Conservation (phyloP, 1,140 invertebrate genomes). For the Euwallacea fornicatus region DNA sequence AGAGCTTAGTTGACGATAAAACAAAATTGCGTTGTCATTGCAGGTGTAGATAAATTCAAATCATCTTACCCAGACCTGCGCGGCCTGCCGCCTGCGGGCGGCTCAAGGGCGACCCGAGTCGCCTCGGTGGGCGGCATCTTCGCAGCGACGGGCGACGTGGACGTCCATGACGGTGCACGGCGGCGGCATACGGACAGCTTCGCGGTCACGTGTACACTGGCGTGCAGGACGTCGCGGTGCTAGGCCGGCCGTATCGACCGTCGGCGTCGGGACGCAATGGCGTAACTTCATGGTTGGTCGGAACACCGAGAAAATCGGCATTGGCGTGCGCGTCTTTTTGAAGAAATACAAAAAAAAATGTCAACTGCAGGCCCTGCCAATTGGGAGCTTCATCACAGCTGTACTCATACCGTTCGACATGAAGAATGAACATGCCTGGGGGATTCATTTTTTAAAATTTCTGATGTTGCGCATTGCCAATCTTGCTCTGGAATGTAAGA, state of each 20-base stretch:
- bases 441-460: too few species aligned
- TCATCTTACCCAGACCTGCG: conserved; percentile 34
- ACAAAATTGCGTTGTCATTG: too few species aligned
- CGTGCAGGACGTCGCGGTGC: conserved; percentile 18
- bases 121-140: conserved; percentile 27
- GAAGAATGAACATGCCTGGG: too few species aligned
- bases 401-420: too few species aligned
- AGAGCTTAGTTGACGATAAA: too few species aligned
- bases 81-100: conserved; percentile 27
- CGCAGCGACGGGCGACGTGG: conserved; percentile 1
- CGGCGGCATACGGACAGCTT: conserved; percentile 26
- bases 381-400: too few species aligned
- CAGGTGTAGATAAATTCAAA: not conserved
- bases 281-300: not conserved
- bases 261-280: conserved; percentile 10
- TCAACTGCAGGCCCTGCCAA: too few species aligned
- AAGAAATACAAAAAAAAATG: not conserved
- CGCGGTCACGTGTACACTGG: conserved; percentile 36
- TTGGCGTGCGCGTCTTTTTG: not conserved
- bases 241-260: conserved; percentile 22
- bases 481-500: too few species aligned
- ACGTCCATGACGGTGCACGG: conserved; percentile 22
- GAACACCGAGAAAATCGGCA: not conserved
- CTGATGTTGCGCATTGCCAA: too few species aligned
- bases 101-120: conserved; percentile 29